Evolutionary conservation across 2,888 invertebrate genomes (phyloP).

Genomic region (Lithodes maja): DNA sequence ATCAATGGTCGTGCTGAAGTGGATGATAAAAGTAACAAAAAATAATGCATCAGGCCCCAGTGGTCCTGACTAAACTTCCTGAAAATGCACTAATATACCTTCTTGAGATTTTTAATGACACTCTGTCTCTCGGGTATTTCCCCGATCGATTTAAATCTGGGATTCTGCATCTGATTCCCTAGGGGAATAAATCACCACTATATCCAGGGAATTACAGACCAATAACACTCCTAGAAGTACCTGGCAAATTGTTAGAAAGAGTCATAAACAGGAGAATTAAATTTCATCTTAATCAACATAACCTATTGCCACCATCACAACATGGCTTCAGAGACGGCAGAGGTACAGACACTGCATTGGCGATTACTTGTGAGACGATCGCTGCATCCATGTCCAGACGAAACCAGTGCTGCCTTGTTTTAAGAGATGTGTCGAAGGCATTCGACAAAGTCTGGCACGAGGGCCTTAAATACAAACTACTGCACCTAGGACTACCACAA

Average conservation of each 20-base stretch:
- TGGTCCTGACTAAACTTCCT: background rate
- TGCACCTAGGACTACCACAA: too few species aligned
- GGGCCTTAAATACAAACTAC: too few species aligned
- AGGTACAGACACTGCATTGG: background rate
- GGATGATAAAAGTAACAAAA: background rate
- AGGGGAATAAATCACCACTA: background rate
- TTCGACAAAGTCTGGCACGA: too few species aligned
- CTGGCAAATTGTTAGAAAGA: background rate
- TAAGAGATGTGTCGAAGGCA: too few species aligned
- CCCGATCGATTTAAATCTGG: background rate
- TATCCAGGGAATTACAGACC: background rate
- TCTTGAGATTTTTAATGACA: background rate
- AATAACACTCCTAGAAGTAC: conserved; percentile 12
- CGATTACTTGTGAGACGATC: background rate
- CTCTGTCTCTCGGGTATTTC: background rate
- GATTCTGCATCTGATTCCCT: background rate
- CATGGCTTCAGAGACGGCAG: background rate
- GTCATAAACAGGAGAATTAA: background rate
- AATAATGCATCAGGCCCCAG: background rate
- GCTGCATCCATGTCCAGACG: background rate
- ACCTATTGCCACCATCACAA: background rate
- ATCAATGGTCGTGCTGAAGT: background rate
- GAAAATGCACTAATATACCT: background rate
- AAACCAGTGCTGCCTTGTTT: background rate
- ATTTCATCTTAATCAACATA: background rate